Conservation (phyloP, 1,140 invertebrate species). For the Drosophila neocordata region DNA sequence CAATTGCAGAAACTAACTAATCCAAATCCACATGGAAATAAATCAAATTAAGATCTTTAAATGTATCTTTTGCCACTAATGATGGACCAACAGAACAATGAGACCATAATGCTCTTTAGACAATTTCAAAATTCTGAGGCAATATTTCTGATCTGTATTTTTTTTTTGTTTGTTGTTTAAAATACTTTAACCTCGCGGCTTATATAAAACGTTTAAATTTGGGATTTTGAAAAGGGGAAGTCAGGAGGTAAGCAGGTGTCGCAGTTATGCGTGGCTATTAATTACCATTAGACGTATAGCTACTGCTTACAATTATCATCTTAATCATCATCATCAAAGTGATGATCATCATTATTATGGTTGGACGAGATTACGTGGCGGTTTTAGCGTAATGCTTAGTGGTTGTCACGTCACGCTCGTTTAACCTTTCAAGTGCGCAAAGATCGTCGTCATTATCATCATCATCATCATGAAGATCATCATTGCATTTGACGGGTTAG, state of each 20-base stretch:
- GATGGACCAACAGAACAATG: too few relatives aligned
- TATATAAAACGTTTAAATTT: slow-evolving; percentile 34
- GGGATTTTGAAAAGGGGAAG: not conserved
- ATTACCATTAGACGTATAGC: slow-evolving; percentile 35
- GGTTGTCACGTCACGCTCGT: slow-evolving; percentile 50
- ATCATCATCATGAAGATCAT: too few relatives aligned
- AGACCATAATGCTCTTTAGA: too few relatives aligned
- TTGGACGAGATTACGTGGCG: slow-evolving; percentile 30
- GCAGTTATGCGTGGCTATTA: slow-evolving; percentile 46
- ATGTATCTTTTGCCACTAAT: not conserved
- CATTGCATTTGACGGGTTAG: not conserved
- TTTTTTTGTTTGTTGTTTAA: not conserved
- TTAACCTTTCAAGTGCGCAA: slow-evolving; percentile 63
- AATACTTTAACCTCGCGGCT: slow-evolving; percentile 19
- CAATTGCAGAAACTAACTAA: too few relatives aligned
- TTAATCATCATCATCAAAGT: slow-evolving; percentile 18
- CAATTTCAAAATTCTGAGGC: too few relatives aligned
- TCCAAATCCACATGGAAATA: too few relatives aligned
- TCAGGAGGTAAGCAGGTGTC: slow-evolving; percentile 37
- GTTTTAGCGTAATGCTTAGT: slow-evolving; percentile 23
- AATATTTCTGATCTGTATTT: not conserved
- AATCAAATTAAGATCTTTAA: too few relatives aligned
- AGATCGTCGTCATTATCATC: slow-evolving; percentile 25
- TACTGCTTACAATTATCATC: slow-evolving; percentile 20
- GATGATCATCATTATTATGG: slow-evolving; percentile 12